Conservation (phyloP, 2,888 invertebrate genomes). For the Heteromyza rotundicornis region DNA sequence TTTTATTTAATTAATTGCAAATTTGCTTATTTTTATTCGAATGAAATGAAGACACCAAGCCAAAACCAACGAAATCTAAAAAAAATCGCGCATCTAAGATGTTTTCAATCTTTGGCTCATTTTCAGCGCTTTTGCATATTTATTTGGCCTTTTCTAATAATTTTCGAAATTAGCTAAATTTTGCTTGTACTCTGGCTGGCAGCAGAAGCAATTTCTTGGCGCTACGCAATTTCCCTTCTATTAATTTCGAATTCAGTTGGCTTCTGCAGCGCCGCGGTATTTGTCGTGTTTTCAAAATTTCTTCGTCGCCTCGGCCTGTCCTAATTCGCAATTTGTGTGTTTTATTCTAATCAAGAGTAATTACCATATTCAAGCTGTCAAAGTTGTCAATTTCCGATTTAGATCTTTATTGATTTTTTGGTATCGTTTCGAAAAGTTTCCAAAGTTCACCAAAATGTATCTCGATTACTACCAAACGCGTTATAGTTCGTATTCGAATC, state of each 20-base stretch:
- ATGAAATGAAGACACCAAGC: neutral
- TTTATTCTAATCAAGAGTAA: neutral
- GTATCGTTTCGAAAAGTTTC: too few relatives aligned
- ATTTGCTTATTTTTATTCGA: conserved; percentile 4
- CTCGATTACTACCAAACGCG: conserved; percentile 6
- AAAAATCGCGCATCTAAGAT: neutral
- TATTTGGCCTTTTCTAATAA: neutral
- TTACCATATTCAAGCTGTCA: neutral
- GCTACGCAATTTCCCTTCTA: conserved; percentile 7
- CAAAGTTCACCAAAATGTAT: conserved; percentile 20
- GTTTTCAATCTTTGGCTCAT: conserved; percentile 3
- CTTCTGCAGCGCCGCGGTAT: conserved; percentile 5
- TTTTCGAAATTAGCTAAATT: conserved; percentile 12
- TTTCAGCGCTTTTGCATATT: conserved; percentile 2
- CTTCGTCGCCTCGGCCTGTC: neutral
- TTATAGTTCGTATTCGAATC: conserved; percentile 9
- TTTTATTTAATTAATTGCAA: conserved; percentile 23
- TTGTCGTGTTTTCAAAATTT: conserved; percentile 11
- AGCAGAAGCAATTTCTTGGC: neutral
- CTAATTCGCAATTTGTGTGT: neutral
- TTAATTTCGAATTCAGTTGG: conserved; percentile 13
- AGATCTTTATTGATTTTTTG: too few relatives aligned
- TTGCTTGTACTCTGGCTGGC: conserved; percentile 1
- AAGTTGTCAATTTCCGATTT: neutral
- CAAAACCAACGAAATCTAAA: too few relatives aligned